Conservation (phyloP, 2,888 invertebrate species). For the Amblyjoppa proteus region DNA sequence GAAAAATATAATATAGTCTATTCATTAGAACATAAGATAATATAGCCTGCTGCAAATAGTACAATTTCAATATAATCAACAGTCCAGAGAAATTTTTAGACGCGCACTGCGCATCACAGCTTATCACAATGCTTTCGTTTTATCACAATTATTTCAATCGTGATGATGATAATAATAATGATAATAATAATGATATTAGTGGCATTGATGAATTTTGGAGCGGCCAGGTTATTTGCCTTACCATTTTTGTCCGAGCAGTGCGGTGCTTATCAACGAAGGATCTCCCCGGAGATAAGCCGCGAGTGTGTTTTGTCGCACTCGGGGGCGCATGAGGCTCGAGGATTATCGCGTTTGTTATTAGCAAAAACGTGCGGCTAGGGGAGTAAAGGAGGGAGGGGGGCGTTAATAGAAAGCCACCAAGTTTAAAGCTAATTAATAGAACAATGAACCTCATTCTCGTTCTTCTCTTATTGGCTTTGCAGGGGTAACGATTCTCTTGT, state of each 20-base stretch:
- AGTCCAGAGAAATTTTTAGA: no score
- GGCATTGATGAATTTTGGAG: background rate
- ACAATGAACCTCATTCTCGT: conserved; percentile 67
- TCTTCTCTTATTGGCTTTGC: conserved; percentile 80
- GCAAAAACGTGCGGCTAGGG: background rate
- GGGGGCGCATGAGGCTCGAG: background rate
- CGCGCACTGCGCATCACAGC: no score
- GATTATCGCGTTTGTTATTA: conserved; percentile 60
- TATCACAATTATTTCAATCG: no score
- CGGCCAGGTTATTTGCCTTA: background rate
- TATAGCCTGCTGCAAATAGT: no score
- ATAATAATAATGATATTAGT: conserved; percentile 6
- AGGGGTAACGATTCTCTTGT: conserved; percentile 99
- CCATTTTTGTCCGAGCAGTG: conserved; percentile 42
- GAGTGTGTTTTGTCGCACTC: background rate
- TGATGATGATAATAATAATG: background rate
- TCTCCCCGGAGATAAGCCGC: background rate
- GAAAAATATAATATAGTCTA: no score
- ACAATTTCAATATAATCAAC: no score
- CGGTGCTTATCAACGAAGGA: conserved; percentile 20
- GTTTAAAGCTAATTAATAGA: conserved; percentile 72
- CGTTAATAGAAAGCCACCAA: conserved; percentile 24
- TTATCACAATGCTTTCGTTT: no score
- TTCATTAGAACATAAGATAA: no score
- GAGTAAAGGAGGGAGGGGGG: conserved; percentile 12